Conservation (phyloP, 1,140 invertebrate genomes). For the Drosophila arawakana region DNA sequence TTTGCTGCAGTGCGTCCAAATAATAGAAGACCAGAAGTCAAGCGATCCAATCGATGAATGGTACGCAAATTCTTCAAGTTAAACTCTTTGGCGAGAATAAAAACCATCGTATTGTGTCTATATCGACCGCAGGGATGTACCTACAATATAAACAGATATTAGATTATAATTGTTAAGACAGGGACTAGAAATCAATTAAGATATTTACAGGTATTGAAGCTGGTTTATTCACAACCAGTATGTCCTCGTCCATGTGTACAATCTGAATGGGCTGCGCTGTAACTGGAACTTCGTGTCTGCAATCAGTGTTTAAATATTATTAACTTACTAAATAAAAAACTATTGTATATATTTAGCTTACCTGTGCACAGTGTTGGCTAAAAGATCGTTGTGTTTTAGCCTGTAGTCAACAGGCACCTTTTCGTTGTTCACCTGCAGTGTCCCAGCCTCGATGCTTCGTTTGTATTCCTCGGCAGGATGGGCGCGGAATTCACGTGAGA, state of each 20-base stretch:
- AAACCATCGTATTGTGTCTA: conserved; percentile 97
- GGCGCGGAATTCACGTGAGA: conserved; percentile 96
- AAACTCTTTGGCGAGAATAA: conserved; percentile 98
- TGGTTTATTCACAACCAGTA: conserved; percentile 99
- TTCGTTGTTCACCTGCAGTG: conserved; percentile 97
- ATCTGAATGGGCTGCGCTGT: conserved; percentile 96
- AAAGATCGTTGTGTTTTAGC: conserved; percentile 96
- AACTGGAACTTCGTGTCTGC: conserved; percentile 99
- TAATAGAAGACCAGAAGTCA: conserved; percentile 97
- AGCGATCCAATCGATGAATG: conserved; percentile 95
- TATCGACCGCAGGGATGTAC: conserved; percentile 99
- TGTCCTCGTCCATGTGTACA: conserved; percentile 98
- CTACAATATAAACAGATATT: conserved; percentile 84
- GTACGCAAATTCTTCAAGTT: conserved; percentile 97
- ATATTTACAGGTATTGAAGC: conserved; percentile 97
- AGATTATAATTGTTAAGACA: conserved; percentile 4
- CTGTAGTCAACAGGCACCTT: conserved; percentile 96
- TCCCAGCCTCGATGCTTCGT: conserved; percentile 95
- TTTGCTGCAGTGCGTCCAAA: conserved; percentile 97
- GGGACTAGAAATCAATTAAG: conserved; percentile 85
- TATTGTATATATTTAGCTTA: conserved; percentile 81
- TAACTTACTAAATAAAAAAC: neutral
- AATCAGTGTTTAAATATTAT: conserved; percentile 84
- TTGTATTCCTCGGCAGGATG: conserved; percentile 97
- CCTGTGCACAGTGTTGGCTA: conserved; percentile 98